A percentile compares a stretch with the other conserved stretches of the same genome.
Conservation (phyloP, 2,797 vertebrate species). For the Yasuhikotakia modesta region DNA sequence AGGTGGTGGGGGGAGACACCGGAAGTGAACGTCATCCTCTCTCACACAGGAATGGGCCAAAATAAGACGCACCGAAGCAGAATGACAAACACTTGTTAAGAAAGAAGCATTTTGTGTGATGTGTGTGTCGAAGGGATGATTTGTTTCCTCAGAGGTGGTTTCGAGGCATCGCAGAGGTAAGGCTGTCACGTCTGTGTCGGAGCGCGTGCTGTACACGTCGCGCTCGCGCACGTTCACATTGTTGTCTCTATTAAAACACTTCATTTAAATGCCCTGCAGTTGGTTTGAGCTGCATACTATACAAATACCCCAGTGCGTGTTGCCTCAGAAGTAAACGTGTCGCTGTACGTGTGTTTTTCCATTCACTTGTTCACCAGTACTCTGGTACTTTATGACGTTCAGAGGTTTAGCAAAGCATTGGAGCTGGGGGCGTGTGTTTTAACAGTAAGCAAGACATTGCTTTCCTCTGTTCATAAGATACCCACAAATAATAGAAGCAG, state of each 20-base stretch:
- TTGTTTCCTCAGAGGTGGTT: constrained; percentile 60
- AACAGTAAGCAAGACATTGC: background rate
- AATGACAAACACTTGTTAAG: constrained; percentile 60
- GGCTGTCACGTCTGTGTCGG: background rate
- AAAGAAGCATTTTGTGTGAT: constrained; percentile 26
- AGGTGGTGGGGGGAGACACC: constrained; percentile 60
- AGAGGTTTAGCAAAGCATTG: background rate
- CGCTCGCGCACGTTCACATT: background rate
- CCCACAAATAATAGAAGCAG: background rate
- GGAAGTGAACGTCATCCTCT: constrained; percentile 79
- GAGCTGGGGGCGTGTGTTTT: background rate
- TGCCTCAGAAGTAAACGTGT: no score
- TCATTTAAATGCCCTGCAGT: background rate
- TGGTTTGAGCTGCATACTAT: background rate
- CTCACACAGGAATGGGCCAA: constrained; percentile 73
- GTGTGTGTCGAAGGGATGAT: constrained; percentile 66
- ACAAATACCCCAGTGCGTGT: background rate
- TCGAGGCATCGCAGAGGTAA: constrained; percentile 73
- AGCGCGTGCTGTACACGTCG: background rate
- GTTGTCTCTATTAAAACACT: background rate
- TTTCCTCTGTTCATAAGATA: background rate
- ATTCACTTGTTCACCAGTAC: background rate
- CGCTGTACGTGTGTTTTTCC: background rate
- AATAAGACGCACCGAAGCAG: constrained; percentile 62
- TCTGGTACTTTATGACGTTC: background rate